Evolutionary conservation across 2,797 vertebrate species (phyloP), one percentile per base, ranked within the genome.

Genomic region (Gambusia yucatana): DNA sequence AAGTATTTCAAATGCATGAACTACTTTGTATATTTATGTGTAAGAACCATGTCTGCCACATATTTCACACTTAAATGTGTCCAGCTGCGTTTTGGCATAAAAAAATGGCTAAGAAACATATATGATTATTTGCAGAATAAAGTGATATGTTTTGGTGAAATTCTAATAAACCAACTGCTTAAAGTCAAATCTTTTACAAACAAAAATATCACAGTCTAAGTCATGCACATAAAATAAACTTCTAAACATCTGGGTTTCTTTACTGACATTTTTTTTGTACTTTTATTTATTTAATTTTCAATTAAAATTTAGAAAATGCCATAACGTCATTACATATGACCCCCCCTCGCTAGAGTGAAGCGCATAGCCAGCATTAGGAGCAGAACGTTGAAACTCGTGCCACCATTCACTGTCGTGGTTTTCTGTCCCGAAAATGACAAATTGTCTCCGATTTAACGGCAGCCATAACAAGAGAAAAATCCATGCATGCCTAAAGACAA

Each of bases 381-480:
- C 14, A 43, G 67, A 69, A 81, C 14, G 46, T 82, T 91, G 77
- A 82, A 85, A 88, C 9, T 84, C 69, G 84, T 80, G 84, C 74
- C 73, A 84, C 78, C 81, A 46, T 52, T 84, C 75, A 73, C 48
- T 84, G 70, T 71, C 75, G 73, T 80, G 84, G 81, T 90, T 77
- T 84, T 84, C 82, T 79, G 70, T 79, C 79, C 73, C 85, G 86
- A 82, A 43, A 83, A 88, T 75, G 33, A 73, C 73, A 57, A 86
- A 85, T 77, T 75, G 82, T 85, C 74, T 72, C 48, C 44, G 75
- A 82, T 41, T 82, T 79, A 72, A 84, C 65, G 78, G 80, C 78
- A 86, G 65, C 67, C 76, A 74, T 74, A 78, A 76, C 70, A 85
- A 81, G 72, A 85, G 72, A 72, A 82, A 73, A 55, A 55, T 73